Percentiles rank a stretch among this genome's conserved stretches.
phyloP scores from a whole-genome alignment of 2,113 vertebrate species.

The Phalacrocorax carbo region DNA sequence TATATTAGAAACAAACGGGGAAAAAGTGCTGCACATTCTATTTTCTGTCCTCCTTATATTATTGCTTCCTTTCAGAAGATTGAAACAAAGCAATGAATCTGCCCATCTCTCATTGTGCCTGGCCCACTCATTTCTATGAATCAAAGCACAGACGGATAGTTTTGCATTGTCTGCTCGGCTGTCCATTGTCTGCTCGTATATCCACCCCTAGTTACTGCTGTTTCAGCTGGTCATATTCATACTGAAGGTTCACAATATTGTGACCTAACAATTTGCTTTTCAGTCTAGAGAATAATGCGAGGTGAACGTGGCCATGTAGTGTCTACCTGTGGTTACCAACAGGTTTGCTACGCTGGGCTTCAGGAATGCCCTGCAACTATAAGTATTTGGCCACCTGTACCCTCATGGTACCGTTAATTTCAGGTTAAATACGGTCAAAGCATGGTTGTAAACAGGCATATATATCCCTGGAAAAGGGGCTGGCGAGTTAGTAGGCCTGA shows the following conservation, averaged over 20 bases:
- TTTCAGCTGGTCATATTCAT: background rate
- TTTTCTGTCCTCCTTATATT: background rate
- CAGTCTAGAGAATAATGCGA: background rate
- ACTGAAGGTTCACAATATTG: background rate
- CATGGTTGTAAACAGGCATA: background rate
- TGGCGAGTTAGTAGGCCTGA: background rate
- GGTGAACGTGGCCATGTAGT: background rate
- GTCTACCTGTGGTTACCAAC: background rate
- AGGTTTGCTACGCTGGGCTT: background rate
- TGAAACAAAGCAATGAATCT: background rate
- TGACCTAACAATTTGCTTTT: background rate
- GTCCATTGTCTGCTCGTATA: background rate
- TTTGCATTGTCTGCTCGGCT: background rate
- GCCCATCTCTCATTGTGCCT: background rate
- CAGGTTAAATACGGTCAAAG: background rate
- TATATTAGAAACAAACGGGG: background rate
- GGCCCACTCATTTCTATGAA: background rate
- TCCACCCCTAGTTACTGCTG: background rate
- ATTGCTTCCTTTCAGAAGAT: background rate
- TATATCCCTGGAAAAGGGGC: background rate
- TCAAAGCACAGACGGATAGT: background rate
- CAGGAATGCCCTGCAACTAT: background rate
- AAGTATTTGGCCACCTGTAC: background rate
- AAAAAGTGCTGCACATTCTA: background rate
- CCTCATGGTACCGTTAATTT: background rate